These are phyloP conservation scores for Nasua narica DNA, from an alignment of 2,797 vertebrate genomes.

Conservation along the genomic window DNA sequence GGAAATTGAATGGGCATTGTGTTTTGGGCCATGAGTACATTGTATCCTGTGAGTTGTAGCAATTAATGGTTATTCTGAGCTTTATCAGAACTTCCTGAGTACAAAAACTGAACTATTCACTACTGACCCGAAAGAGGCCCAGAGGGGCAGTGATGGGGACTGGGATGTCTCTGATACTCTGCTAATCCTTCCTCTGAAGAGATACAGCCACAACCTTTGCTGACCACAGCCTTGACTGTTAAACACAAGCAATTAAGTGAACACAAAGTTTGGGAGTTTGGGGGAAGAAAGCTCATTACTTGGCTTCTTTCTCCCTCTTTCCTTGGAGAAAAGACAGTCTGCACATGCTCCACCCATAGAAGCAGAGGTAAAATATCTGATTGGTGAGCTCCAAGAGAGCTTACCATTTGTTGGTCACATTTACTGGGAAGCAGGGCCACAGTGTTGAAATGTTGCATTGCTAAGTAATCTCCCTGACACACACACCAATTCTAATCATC, in stretches of 20 bases:
- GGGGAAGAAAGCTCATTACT: not conserved
- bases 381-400: not conserved
- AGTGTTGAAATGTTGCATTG: not conserved
- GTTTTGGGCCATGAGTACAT: not conserved
- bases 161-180: not conserved
- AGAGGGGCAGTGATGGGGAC: not conserved
- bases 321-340: not conserved
- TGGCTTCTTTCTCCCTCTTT: not conserved
- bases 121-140: not conserved
- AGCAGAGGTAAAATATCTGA: not conserved
- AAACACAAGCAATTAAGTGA: not conserved
- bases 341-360: not conserved
- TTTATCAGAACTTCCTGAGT: not conserved
- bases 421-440: not conserved
- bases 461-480: not conserved
- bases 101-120: not conserved
- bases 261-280: not conserved
- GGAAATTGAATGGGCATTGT: not conserved
- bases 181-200: not conserved
- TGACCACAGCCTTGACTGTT: not conserved
- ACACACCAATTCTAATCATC: not conserved
- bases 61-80: not conserved
- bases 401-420: not conserved
- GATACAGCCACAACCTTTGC: not conserved
- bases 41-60: not conserved